A percentile compares a stretch with the other conserved stretches of the same genome.
Conservation (phyloP, 2,113 vertebrate species). For the Nestor notabilis region DNA sequence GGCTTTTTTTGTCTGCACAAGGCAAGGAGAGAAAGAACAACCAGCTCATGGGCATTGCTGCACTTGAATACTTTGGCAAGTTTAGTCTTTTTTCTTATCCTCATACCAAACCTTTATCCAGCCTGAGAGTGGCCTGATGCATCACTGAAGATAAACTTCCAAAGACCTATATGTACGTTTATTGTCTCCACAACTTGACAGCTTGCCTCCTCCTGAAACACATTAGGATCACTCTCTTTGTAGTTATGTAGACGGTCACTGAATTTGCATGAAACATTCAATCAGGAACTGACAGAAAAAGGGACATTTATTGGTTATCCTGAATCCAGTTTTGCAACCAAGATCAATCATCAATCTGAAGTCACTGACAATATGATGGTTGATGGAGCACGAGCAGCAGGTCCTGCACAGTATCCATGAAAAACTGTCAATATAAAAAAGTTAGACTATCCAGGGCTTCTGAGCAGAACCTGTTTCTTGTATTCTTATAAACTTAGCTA, state of each 20-base stretch:
- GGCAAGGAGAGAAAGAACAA: background rate
- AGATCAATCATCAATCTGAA: background rate
- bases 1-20: background rate
- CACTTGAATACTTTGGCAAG: background rate
- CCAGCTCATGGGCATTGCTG: background rate
- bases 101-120: background rate
- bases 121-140: background rate
- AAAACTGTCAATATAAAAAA: background rate
- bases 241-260: background rate
- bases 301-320: background rate
- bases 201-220: background rate
- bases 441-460: background rate
- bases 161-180: background rate
- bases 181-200: background rate
- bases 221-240: background rate
- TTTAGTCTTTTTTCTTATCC: background rate
- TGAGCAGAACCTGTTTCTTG: background rate
- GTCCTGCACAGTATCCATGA: background rate
- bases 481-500: background rate
- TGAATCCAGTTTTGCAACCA: background rate
- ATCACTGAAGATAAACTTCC: background rate
- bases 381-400: background rate
- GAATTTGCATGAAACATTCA: background rate
- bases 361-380: background rate
- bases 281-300: background rate